Evolutionary conservation across 2,888 invertebrate genomes (phyloP).

Genomic region (Cancer borealis): DNA sequence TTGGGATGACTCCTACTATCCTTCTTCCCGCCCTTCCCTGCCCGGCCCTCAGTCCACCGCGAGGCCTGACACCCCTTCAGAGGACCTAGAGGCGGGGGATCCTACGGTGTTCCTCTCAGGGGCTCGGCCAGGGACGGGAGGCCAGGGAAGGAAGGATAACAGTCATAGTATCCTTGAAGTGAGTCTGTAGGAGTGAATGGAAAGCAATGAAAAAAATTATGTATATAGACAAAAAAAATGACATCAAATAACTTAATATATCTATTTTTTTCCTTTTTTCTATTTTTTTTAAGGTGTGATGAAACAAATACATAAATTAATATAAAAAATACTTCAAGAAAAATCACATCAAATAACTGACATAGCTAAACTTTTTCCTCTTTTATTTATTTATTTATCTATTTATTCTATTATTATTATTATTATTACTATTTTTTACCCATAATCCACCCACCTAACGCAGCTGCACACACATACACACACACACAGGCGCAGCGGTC

Average conservation of each 20-base stretch:
- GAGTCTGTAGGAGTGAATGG: neutral
- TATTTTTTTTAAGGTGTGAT: too few relatives aligned
- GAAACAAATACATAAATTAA: too few relatives aligned
- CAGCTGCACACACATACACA: too few relatives aligned
- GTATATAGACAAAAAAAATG: neutral
- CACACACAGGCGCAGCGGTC: neutral
- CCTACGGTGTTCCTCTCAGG: conserved; percentile 21
- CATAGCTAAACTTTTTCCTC: too few relatives aligned
- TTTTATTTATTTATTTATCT: too few relatives aligned
- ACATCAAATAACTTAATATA: neutral
- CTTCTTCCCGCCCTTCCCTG: neutral
- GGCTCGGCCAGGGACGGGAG: conserved; percentile 17
- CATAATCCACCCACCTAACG: neutral
- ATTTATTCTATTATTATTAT: too few relatives aligned
- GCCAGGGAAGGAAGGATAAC: neutral
- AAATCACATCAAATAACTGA: neutral
- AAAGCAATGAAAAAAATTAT: neutral
- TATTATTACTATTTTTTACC: too few relatives aligned
- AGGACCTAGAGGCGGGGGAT: neutral
- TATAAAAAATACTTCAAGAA: too few relatives aligned
- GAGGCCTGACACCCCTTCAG: neutral
- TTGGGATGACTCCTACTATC: neutral
- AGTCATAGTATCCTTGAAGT: neutral
- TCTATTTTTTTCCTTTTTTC: neutral
- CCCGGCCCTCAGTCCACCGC: neutral